Evolutionary conservation across 1,140 invertebrate genomes (phyloP), one percentile per base, ranked within the genome.

Genomic region (Tetragonula clypearis): DNA sequence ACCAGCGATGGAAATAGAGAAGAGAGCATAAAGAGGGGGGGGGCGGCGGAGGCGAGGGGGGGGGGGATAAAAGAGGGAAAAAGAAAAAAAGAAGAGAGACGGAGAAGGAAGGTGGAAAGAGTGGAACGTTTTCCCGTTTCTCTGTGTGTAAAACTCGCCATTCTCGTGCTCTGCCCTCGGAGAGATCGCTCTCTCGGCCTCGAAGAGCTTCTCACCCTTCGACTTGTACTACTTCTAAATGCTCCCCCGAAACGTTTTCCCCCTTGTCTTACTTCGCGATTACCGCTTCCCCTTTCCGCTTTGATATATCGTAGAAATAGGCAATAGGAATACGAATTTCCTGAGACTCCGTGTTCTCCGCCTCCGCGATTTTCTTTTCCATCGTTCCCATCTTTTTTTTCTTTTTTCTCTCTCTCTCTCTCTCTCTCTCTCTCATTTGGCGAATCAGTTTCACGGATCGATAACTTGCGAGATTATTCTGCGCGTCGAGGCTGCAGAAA

Each of bases 251-350:
- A 85, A 85, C 71, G 62, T 81, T 81, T 69, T 71, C 66, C 74
- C 84, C 85, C 85, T 83, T 77, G 81, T 83, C 73, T 86, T 86
- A 76, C 80, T 72, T 86, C 80, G 74, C 80, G 72, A 77, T 86
- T 80, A 72, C 85, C 71, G 53, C 55, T 35, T 12, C 30, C 71
- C 56, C 49, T 79, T 69, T 56, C 79, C 55, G 66, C 65, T 62
- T 77, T 86, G 83, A 81, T 82, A 78, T 77, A 78, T 82, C 78
- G 79, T 74, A 84, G 71, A 84, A 86, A 84, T 84, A 79, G 82
- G 71, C 69, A 86, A 84, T 79, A 79, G 75, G 82, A 84, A 86
- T 86, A 79, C 85, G 76, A 86, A 86, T 77, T 78, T 21, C n/a
- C 53, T 5, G 56, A 17, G 4, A 8, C 9, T 60, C 35, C 9